Evolutionary conservation across 2,797 vertebrate species (phyloP).

Genomic region (Lagorchestes hirsutus): DNA sequence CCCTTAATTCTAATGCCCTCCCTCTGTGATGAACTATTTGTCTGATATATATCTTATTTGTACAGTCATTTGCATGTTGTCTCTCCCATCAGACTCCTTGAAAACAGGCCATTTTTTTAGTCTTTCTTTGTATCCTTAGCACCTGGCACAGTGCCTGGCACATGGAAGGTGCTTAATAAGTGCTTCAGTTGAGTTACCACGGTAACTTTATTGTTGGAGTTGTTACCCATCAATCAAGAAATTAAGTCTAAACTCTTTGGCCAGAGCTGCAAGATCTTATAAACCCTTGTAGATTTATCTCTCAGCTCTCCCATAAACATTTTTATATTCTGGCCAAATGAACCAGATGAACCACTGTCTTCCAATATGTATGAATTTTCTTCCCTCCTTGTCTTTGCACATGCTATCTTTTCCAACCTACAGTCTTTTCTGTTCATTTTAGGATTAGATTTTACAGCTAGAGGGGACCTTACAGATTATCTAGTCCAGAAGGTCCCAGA

Average conservation of each 20-base stretch:
- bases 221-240: neutral
- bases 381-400: neutral
- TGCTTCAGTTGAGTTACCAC: neutral
- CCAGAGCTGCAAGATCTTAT: neutral
- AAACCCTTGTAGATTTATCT: neutral
- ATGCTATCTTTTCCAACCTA: neutral
- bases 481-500: neutral
- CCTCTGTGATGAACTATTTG: neutral
- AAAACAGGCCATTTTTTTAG: neutral
- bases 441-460: neutral
- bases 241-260: neutral
- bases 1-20: neutral
- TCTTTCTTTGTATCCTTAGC: neutral
- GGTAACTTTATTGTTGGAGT: neutral
- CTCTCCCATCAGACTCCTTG: neutral
- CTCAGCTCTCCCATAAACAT: neutral
- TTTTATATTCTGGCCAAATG: neutral
- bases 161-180: neutral
- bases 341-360: neutral
- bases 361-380: neutral
- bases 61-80: neutral
- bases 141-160: neutral
- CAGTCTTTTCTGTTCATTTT: neutral
- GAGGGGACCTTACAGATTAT: neutral
- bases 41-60: neutral